These are phyloP conservation scores for Channa striata DNA, from an alignment of 2,797 vertebrate species.

Conservation along the genomic window DNA sequence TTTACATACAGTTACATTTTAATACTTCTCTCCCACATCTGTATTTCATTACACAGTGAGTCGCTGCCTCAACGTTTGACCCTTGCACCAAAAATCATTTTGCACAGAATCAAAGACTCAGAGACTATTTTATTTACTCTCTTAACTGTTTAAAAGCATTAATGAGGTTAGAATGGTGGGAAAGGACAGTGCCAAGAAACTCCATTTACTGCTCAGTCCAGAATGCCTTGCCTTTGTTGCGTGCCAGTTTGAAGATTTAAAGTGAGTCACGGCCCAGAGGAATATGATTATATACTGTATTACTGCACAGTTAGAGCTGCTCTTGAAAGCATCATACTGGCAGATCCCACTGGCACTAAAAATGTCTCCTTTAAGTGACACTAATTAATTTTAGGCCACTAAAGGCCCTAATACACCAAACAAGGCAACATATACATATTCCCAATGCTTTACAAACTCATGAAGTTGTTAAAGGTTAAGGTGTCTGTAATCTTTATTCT, in stretches of 20 bases:
- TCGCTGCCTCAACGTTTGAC: constrained; percentile 66
- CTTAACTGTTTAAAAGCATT: constrained; percentile 56
- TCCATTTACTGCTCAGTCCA: constrained; percentile 46
- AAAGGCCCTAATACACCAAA: not conserved
- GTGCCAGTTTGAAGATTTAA: constrained; percentile 55
- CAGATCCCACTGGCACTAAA: constrained; percentile 26
- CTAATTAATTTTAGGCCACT: constrained; percentile 7
- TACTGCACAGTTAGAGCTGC: constrained; percentile 25
- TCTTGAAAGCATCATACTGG: constrained; percentile 12
- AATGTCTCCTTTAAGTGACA: constrained; percentile 25
- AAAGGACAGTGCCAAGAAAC: constrained; percentile 49
- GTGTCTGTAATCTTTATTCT: not conserved
- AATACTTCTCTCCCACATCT: constrained; percentile 22
- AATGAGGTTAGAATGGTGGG: constrained; percentile 32
- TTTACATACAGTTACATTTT: constrained; percentile 5
- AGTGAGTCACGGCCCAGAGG: constrained; percentile 50
- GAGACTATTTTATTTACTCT: constrained; percentile 68
- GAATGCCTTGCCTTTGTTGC: constrained; percentile 39
- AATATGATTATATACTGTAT: constrained; percentile 40
- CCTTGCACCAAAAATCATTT: constrained; percentile 55
- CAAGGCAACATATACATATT: not conserved
- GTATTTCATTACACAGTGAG: constrained; percentile 60
- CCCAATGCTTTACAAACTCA: not conserved
- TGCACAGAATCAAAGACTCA: constrained; percentile 66
- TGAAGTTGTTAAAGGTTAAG: not conserved